A percentile compares a stretch with the other conserved stretches of the same genome.
phyloP scores from a whole-genome alignment of 2,113 vertebrate genomes.

The Gymnogyps californianus region DNA sequence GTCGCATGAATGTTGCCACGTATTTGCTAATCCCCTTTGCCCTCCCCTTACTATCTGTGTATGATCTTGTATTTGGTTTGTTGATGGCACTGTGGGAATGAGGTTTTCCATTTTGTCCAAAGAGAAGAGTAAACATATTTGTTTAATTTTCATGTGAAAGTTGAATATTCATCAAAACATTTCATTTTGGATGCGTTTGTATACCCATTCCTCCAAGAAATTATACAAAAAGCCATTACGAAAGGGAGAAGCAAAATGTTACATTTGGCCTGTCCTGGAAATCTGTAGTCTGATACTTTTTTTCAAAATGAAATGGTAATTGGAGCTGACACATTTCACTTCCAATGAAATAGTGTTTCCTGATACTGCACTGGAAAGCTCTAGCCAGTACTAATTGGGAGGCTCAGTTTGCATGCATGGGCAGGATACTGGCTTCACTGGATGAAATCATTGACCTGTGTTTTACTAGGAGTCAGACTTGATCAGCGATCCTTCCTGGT shows the following conservation, averaged over 20 bases:
- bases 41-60: not conserved
- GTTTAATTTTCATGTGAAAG: not conserved
- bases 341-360: conserved; percentile 27
- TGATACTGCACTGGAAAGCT: conserved; percentile 1
- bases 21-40: not conserved
- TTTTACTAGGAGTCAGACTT: not conserved
- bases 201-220: not conserved
- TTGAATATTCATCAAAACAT: not conserved
- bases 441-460: not conserved
- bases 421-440: not conserved
- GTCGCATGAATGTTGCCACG: not conserved
- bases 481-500: not conserved
- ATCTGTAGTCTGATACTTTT: not conserved
- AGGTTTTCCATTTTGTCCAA: not conserved
- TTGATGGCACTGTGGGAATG: not conserved
- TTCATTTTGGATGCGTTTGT: not conserved
- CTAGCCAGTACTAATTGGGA: conserved; percentile 4
- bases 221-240: not conserved
- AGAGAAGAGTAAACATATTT: not conserved
- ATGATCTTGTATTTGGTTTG: not conserved
- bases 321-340: conserved; percentile 48
- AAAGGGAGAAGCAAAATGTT: not conserved
- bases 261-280: not conserved
- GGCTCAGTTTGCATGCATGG: not conserved
- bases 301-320: not conserved